These are phyloP conservation scores for Torymus tubicola DNA, from an alignment of 2,888 invertebrate genomes.

Conservation along the genomic window DNA sequence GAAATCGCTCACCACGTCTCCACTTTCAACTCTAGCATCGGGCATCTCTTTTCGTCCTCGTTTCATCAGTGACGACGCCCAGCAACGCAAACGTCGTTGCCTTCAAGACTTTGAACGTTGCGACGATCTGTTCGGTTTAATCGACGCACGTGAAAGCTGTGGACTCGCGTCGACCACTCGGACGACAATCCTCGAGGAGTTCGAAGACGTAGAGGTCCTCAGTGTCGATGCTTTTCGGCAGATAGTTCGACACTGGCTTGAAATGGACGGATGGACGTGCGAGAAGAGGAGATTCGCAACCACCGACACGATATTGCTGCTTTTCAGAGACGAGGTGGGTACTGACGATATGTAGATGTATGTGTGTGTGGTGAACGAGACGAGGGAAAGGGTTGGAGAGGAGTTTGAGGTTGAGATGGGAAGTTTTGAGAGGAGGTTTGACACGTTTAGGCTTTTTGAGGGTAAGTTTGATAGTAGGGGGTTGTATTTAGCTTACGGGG, in stretches of 20 bases:
- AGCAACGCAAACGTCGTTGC: not conserved
- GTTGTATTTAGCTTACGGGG: too few relatives aligned
- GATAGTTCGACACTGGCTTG: slow-evolving; percentile 60
- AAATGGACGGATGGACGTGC: slow-evolving; percentile 28
- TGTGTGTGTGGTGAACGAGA: too few relatives aligned
- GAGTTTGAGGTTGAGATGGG: too few relatives aligned
- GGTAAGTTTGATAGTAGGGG: too few relatives aligned
- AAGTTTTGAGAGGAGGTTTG: too few relatives aligned
- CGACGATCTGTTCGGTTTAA: slow-evolving; percentile 61
- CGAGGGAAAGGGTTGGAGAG: too few relatives aligned
- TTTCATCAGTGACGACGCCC: not conserved
- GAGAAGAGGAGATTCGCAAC: slow-evolving; percentile 63
- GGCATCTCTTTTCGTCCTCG: not conserved
- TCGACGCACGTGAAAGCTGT: slow-evolving; percentile 61
- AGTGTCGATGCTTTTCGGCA: slow-evolving; percentile 19
- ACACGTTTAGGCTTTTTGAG: too few relatives aligned
- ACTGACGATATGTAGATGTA: too few relatives aligned
- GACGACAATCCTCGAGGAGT: slow-evolving; percentile 27
- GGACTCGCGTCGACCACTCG: not conserved
- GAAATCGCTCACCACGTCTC: too few relatives aligned
- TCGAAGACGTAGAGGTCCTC: slow-evolving; percentile 40
- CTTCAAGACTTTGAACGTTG: slow-evolving; percentile 55
- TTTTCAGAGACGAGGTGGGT: slow-evolving; percentile 61
- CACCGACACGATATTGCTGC: slow-evolving; percentile 68
- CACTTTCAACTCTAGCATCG: too few relatives aligned